Evolutionary conservation across 2,797 vertebrate genomes (phyloP), one percentile per base, ranked within the genome.

Genomic region (Danio tinwini): DNA sequence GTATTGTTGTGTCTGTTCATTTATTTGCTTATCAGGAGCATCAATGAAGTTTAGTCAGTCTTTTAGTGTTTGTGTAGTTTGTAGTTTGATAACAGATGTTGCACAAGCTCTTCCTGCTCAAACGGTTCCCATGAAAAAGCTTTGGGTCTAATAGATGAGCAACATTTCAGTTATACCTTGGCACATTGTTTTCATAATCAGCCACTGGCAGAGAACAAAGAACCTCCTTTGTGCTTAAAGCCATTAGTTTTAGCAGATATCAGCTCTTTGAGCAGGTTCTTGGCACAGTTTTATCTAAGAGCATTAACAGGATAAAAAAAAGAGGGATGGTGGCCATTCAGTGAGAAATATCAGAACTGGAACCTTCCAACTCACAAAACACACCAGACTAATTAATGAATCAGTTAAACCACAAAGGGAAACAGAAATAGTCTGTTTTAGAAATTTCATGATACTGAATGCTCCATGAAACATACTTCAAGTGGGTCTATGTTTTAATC

Each of bases 171-270:
- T 74, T 58, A 80, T 72, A 37, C 52, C 70, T 49, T 67, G 52
- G 78, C 70, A 74, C 13, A 56, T 29, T 74, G 62, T 74, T 80
- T 74, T 80, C 52, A 80, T 80, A 80, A 74, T 53, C 62, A 67
- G 70, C 47, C 52, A 59, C 61, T 67, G 50, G 70, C 52, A 65
- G 59, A 7, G 29, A 50, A 80, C 21, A 80, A 80, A 80, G 62
- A 42, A 67, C 14, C 19, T 50, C 4, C 10, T 69, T 75, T 74
- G 78, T 81, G 39, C 14, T 62, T 50, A 62, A 45, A 81, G 53
- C 45, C 72, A 72, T 82, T 58, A 50, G 37, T 11, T 64, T 69
- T 50, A 40, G 19, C 21, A 64, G 50, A 71, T 61, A 69, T 67
- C 82, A 83, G 52, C 78, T 76, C 59, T 76, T 61, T 81, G 73